Evolutionary conservation across 2,797 vertebrate species (phyloP), one percentile per base, ranked within the genome.

Genomic region (Crossoptilon crossoptilon): DNA sequence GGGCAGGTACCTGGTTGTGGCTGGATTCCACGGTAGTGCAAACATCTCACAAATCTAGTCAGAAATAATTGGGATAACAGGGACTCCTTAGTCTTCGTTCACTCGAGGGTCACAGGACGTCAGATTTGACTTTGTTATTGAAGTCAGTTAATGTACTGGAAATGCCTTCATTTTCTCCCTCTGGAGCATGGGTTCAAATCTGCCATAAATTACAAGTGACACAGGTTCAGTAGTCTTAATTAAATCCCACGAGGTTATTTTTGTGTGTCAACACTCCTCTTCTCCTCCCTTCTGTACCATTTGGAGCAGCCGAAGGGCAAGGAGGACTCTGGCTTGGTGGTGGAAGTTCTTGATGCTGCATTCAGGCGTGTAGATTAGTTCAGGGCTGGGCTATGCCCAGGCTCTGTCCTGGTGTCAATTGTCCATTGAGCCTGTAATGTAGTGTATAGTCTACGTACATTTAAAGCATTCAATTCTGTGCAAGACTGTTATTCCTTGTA

Each of bases 1-100:
- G 44, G 84, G 79, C 75, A 78, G 64, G 69, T 91, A 91, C 84
- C 73, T 62, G 31, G 19, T 46, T 73, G 84, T 90, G 83, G 58
- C 43, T 70, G 70, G 37, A 84, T 70, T 91, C 70, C 75, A 33
- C 7, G 55, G 67, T 4, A 66, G 81, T 84, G 91, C 84, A 96
- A 95, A 93, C 81, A 75, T 93, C 85, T 91, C 92, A 94, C 88
- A 95, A 70, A 93, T 88, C 88, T 87, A 93, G 93, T 48, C 86
- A 96, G 94, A 87, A 96, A 87, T 94, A 88, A 90, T 82, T 93
- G 91, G 91, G 58, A 59, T 69, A 71, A 90, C 33, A 76, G 94
- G 76, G 71, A 81, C 60, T 87, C 68, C 60, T 90, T 85, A 63
- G 88, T 93, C 70, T 87, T 90, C 77, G 4, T 92, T 93, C 96